A percentile compares a stretch with the other conserved stretches of the same genome.
Evolutionary conservation across 1,140 invertebrate genomes (phyloP).

Genomic region (Pseudobourletiella spinata): DNA sequence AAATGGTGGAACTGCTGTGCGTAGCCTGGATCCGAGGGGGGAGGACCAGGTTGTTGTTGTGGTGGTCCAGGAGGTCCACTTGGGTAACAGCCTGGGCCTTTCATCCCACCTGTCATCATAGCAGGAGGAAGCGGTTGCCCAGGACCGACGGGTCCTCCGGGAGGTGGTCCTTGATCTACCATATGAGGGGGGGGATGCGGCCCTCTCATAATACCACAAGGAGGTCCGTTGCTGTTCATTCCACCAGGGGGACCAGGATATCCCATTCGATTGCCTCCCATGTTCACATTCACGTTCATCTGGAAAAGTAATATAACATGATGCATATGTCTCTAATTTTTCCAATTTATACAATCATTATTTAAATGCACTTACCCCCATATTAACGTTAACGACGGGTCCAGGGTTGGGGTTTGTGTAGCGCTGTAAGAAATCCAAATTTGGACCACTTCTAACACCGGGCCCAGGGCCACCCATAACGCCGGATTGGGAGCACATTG

Average conservation of each 20-base stretch:
- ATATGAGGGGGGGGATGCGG: slow-evolving; percentile 37
- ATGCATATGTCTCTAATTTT: too few relatives aligned
- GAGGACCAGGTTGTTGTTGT: slow-evolving; percentile 30
- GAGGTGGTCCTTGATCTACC: slow-evolving; percentile 30
- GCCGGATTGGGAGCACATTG: slow-evolving; percentile 31
- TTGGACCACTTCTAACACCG: slow-evolving; percentile 57
- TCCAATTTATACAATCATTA: too few relatives aligned
- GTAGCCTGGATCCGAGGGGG: slow-evolving; percentile 75
- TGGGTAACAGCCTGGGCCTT: slow-evolving; percentile 43
- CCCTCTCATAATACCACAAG: slow-evolving; percentile 47
- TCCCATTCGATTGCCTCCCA: slow-evolving; percentile 41
- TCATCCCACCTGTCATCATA: slow-evolving; percentile 34
- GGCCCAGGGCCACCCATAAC: slow-evolving; percentile 40
- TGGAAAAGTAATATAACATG: slow-evolving; percentile 20
- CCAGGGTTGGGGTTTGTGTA: slow-evolving; percentile 59
- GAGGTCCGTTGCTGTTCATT: slow-evolving; percentile 39
- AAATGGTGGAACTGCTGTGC: slow-evolving; percentile 92
- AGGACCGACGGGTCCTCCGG: slow-evolving; percentile 33
- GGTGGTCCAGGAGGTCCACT: slow-evolving; percentile 24
- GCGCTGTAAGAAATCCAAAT: slow-evolving; percentile 81
- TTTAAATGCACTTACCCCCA: slow-evolving; percentile 36
- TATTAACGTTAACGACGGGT: slow-evolving; percentile 36
- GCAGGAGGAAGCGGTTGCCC: slow-evolving; percentile 20
- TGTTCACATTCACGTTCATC: slow-evolving; percentile 40
- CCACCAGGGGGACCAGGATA: neutral